Conservation (phyloP, 1,140 invertebrate species). For the Nasonia longicornis region DNA sequence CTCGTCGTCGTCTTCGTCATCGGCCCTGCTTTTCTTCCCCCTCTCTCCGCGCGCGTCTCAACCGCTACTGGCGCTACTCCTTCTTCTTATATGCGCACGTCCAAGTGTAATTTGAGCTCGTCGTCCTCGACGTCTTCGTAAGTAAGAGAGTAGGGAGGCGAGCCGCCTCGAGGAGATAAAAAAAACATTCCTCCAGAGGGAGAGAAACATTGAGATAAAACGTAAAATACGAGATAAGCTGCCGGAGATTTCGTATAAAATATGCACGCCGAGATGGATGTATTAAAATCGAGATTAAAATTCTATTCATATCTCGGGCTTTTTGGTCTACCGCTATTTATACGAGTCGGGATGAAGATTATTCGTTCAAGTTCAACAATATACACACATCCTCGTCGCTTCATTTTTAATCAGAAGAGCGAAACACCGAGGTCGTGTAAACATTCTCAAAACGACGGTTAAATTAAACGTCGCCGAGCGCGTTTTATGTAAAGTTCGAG, state of each 20-base stretch:
- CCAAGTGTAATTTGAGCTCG: conserved; percentile 47
- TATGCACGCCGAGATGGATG: not conserved
- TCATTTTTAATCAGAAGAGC: not conserved
- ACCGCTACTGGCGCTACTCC: not conserved
- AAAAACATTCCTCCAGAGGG: not conserved
- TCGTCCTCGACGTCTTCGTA: conserved; percentile 10
- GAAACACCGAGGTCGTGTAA: not conserved
- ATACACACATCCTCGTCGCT: not conserved
- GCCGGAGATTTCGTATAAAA: not conserved
- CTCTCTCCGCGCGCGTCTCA: not conserved
- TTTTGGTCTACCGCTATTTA: not conserved
- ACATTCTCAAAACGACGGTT: not conserved
- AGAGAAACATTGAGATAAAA: conserved; percentile 7
- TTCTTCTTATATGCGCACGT: not conserved
- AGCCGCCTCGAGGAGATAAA: not conserved
- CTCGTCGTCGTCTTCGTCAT: not conserved
- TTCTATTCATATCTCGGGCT: not conserved
- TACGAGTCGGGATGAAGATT: not conserved
- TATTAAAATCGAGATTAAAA: not conserved
- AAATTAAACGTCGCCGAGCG: not conserved
- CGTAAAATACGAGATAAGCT: not conserved
- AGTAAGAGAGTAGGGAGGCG: conserved; percentile 9
- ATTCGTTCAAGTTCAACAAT: not conserved
- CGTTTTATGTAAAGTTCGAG: not conserved
- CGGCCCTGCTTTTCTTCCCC: conserved; percentile 5